phyloP scores from a whole-genome alignment of 2,888 invertebrate species.

The Homarus gammarus region DNA sequence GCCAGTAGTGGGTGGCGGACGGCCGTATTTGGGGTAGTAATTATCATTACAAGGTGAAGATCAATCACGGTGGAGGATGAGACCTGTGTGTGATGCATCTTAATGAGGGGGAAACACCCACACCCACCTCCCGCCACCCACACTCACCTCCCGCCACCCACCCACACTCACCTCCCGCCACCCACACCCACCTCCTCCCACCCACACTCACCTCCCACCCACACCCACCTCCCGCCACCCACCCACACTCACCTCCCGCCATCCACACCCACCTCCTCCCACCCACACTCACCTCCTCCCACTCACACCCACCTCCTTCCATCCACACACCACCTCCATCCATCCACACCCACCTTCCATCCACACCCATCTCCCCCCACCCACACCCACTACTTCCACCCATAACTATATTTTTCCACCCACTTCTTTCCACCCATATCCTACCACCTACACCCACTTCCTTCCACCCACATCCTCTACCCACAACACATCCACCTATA shows the following conservation, averaged over 20 bases:
- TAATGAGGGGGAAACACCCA: background rate
- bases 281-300: background rate
- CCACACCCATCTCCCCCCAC: background rate
- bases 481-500: background rate
- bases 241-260: background rate
- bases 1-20: constrained; percentile 22
- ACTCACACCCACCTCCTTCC: background rate
- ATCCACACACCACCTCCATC: background rate
- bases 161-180: background rate
- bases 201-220: too few species aligned
- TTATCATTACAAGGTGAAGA: constrained; percentile 33
- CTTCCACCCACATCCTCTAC: background rate
- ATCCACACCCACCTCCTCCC: too few species aligned
- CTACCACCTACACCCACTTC: background rate
- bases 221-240: too few species aligned
- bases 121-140: background rate
- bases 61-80: constrained; percentile 24
- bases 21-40: constrained; percentile 29
- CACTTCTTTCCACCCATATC: background rate
- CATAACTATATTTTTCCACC: too few species aligned
- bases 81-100: background rate
- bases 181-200: background rate
- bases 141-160: background rate
- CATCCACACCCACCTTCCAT: background rate
- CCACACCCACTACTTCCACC: too few species aligned